A percentile compares a stretch with the other conserved stretches of the same genome.
These are phyloP conservation scores for Acyrthosiphon pisum DNA, from an alignment of 1,140 invertebrate species.

Conservation along the genomic window DNA sequence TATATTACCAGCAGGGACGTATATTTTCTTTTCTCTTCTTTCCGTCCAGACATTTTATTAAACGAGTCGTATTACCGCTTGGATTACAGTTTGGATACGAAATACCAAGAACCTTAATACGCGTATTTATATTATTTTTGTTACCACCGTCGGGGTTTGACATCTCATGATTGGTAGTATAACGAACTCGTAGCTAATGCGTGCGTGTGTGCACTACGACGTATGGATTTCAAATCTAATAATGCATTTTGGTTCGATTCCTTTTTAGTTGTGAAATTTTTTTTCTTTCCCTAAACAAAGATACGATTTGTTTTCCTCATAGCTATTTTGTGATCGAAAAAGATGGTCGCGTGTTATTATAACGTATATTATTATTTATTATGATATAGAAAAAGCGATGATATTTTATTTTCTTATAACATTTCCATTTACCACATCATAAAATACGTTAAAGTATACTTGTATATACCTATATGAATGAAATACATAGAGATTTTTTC, in stretches of 20 bases:
- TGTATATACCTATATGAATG: background rate
- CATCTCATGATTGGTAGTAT: background rate
- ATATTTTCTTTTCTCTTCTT: background rate
- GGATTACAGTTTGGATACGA: background rate
- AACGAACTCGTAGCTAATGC: background rate
- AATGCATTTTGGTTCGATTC: background rate
- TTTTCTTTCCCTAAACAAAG: background rate
- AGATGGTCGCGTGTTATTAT: background rate
- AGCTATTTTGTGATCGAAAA: background rate
- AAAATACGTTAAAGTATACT: background rate
- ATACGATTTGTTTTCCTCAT: background rate
- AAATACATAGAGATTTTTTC: background rate
- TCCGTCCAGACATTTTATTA: background rate
- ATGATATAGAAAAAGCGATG: background rate
- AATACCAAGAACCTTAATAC: background rate
- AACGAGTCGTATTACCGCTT: background rate
- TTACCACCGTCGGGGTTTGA: background rate
- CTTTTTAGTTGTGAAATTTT: background rate
- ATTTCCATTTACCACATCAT: background rate
- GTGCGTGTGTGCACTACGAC: background rate
- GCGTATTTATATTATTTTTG: background rate
- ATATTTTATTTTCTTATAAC: background rate
- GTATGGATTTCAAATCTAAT: background rate
- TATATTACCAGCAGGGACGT: background rate
- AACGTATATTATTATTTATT: background rate